Evolutionary conservation across 1,140 invertebrate species (phyloP).

Genomic region (Cotesia chilonis): DNA sequence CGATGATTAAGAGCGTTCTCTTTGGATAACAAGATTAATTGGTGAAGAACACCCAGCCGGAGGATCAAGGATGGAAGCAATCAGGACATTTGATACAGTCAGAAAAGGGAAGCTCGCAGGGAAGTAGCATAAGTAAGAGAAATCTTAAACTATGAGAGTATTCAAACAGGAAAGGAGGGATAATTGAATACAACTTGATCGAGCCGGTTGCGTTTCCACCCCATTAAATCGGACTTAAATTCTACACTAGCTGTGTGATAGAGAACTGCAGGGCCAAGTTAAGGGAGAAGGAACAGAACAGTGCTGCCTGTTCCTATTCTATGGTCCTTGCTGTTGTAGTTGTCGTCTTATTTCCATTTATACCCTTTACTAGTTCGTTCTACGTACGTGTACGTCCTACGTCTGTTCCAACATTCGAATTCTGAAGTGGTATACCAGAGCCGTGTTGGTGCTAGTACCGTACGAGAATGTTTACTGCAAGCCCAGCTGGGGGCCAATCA

Average conservation of each 20-base stretch:
- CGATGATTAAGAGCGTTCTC: neutral
- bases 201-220: constrained; percentile 63
- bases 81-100: constrained; percentile 44
- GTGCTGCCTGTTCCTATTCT: neutral
- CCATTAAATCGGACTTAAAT: constrained; percentile 67
- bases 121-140: constrained; percentile 35
- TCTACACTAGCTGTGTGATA: constrained; percentile 39
- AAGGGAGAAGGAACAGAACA: constrained; percentile 18
- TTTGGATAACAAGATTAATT: constrained; percentile 34
- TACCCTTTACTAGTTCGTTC: neutral
- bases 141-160: neutral
- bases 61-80: neutral
- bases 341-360: neutral
- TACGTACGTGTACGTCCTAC: neutral
- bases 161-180: constrained; percentile 51
- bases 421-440: too few species aligned
- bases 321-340: neutral
- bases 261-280: neutral
- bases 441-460: constrained; percentile 38
- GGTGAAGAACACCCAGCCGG: constrained; percentile 28
- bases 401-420: too few species aligned
- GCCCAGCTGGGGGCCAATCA: constrained; percentile 61
- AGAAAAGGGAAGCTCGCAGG: constrained; percentile 35
- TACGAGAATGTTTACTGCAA: constrained; percentile 61
- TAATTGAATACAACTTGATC: constrained; percentile 69